Conservation (phyloP, 2,797 vertebrate genomes). For the Muscicapa striata region DNA sequence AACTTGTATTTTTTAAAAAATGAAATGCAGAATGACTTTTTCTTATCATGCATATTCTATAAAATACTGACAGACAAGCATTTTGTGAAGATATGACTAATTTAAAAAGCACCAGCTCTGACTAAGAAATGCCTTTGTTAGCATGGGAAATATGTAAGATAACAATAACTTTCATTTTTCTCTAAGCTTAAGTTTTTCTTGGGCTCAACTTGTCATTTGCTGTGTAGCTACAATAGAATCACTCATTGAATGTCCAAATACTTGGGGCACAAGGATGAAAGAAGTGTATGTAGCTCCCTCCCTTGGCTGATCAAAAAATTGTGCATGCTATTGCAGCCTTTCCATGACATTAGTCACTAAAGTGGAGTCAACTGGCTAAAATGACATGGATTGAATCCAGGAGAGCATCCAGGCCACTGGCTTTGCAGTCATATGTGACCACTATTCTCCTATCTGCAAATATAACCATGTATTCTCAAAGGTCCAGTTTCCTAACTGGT, state of each 20-base stretch:
- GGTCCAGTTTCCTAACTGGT: background rate
- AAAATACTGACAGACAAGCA: background rate
- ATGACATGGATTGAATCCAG: background rate
- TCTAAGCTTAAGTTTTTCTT: background rate
- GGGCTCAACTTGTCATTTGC: background rate
- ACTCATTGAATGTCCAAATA: background rate
- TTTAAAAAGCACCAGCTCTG: background rate
- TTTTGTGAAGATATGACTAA: background rate
- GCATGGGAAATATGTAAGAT: background rate
- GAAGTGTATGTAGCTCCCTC: background rate
- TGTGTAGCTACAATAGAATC: background rate
- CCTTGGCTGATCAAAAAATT: background rate
- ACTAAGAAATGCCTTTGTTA: background rate
- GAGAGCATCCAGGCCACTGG: background rate
- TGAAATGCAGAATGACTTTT: background rate
- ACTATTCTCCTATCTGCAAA: background rate
- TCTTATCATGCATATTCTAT: background rate
- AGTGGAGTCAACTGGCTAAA: background rate
- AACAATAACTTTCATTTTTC: background rate
- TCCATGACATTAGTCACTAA: background rate
- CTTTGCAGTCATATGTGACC: background rate
- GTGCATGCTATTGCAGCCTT: background rate
- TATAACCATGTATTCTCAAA: background rate
- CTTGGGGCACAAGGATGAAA: background rate
- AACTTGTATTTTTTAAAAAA: background rate